Evolutionary conservation across 2,797 vertebrate genomes (phyloP), one percentile per base, ranked within the genome.

Genomic region (Myiothlypis coronata): DNA sequence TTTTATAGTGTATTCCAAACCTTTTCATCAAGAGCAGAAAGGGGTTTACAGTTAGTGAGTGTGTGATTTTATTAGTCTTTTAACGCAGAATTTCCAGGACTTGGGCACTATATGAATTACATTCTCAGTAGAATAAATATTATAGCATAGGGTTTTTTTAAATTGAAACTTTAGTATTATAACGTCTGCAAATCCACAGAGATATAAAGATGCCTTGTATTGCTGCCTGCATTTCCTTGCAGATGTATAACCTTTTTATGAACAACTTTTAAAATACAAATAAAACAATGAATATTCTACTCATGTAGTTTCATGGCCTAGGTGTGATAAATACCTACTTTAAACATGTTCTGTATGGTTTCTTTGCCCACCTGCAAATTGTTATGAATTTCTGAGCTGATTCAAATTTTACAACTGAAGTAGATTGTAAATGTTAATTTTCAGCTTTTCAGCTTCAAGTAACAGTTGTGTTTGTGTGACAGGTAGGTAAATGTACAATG

Each of bases 391-490:
- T 41, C 57, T 87, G 50, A 82, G 37, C 52, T 69, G 67, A 80
- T 59, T 52, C 46, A 82, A 90, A 63, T 80, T 85, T 74, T 57
- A 35, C 6, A 49, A 3, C 24, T 67, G 9, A 57, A 71, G 7
- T 72, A 43, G 17, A 41, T 49, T 24, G 15, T 84, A 81, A 89
- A 57, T 61, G 61, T 28, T 81, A 76, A 41, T 65, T 87, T 91
- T 95, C 67, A 79, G 61, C 32, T 79, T 87, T 97, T 93, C 53
- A 92, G 4, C 14, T 91, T 91, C 56, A 95, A 65, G 55, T 83
- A 80, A 24, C 21, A 69, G 17, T 69, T 72, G 16, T 46, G 16
- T 82, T 68, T 85, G 20, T 44, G 22, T 47, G 27, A 37, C 32
- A 23, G 5, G 8, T 55, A 59, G 8, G 55, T 55, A 74, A 21